These are phyloP conservation scores for Prietella phreatophila DNA, from an alignment of 2,113 vertebrate species.

Conservation along the genomic window DNA sequence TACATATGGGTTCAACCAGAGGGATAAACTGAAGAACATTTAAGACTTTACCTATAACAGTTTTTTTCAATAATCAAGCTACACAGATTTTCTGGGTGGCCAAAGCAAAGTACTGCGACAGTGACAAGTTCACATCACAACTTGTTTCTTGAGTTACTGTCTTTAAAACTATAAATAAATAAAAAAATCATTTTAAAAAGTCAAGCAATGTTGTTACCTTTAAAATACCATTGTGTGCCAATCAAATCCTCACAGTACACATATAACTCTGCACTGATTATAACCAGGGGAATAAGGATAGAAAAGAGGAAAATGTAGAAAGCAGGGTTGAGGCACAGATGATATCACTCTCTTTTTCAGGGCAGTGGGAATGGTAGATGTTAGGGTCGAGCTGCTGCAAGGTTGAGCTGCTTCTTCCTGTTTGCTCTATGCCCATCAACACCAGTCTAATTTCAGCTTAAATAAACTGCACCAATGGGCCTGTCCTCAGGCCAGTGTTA, in stretches of 20 bases:
- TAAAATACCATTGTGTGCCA: background rate
- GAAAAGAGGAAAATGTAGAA: background rate
- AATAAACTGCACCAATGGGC: constrained; percentile 40
- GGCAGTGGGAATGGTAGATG: background rate
- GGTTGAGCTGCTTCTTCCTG: constrained; percentile 27
- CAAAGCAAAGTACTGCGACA: background rate
- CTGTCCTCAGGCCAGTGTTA: constrained; percentile 26
- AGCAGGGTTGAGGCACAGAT: background rate
- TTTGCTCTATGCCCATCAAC: constrained; percentile 7
- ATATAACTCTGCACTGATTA: background rate
- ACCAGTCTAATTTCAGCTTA: constrained; percentile 37
- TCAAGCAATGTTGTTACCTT: background rate
- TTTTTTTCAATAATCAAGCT: background rate
- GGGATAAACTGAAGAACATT: background rate
- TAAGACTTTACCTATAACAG: background rate
- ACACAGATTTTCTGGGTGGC: background rate
- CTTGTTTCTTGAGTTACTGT: background rate
- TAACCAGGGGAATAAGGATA: background rate
- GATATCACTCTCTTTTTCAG: background rate
- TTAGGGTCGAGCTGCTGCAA: constrained; percentile 14
- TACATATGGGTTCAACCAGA: background rate
- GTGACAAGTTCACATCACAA: background rate
- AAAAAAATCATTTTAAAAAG: background rate
- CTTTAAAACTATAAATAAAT: background rate
- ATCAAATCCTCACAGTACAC: background rate